A percentile compares a stretch with the other conserved stretches of the same genome.
These are phyloP conservation scores for Chrysogorgia sp. DNA, from an alignment of 92 coral and sea anemone species.

Conservation along the genomic window DNA sequence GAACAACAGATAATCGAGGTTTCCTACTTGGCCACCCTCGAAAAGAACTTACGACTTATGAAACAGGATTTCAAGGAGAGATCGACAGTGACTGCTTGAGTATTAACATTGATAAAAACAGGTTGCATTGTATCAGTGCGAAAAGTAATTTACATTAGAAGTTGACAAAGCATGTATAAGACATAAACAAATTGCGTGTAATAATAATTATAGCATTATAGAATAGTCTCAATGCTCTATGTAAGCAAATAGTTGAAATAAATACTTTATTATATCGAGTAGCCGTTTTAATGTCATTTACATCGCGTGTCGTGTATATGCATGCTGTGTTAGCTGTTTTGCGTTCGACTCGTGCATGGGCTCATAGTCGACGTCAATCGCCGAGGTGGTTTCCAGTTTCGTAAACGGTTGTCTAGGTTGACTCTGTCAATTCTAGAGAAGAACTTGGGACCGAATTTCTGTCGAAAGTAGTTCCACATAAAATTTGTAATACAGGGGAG, in stretches of 20 bases:
- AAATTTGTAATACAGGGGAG: too few relatives aligned
- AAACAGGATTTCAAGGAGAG: conserved; percentile 10
- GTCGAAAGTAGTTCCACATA: too few relatives aligned
- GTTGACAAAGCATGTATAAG: not conserved
- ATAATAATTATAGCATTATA: not conserved
- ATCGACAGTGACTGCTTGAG: not conserved
- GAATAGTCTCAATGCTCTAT: not conserved
- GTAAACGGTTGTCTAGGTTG: too few relatives aligned
- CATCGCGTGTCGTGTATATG: too few relatives aligned
- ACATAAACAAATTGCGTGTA: not conserved
- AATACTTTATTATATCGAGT: too few relatives aligned
- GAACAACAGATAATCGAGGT: not conserved
- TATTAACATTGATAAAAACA: not conserved
- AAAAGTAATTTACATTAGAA: conserved; percentile 12
- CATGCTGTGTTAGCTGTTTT: too few relatives aligned
- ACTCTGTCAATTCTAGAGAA: too few relatives aligned
- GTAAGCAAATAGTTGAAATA: not conserved
- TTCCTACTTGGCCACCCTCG: not conserved
- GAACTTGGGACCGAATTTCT: too few relatives aligned
- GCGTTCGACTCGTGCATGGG: too few relatives aligned
- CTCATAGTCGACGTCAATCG: too few relatives aligned
- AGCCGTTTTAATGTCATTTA: not conserved
- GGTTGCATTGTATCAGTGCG: conserved; percentile 36
- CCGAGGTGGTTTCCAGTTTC: too few relatives aligned
- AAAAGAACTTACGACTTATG: conserved; percentile 9